Percentiles rank a stretch among this genome's conserved stretches.
These are phyloP conservation scores for Coracopsis vasa DNA, from an alignment of 2,113 vertebrate species.

Conservation along the genomic window DNA sequence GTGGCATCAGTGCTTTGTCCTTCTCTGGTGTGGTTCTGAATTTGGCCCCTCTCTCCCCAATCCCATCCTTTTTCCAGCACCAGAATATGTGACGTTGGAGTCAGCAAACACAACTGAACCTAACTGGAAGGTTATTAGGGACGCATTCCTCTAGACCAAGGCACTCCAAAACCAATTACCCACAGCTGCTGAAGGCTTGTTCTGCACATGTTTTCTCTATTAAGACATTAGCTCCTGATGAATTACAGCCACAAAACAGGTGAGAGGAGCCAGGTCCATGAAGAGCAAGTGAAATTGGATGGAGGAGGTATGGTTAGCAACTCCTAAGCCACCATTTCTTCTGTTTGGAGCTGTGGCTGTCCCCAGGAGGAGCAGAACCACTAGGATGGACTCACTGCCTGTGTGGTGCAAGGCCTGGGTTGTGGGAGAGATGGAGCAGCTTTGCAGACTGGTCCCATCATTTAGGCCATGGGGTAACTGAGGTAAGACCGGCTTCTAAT, in stretches of 20 bases:
- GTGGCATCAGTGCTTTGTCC: background rate
- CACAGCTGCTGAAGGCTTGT: background rate
- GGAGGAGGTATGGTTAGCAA: background rate
- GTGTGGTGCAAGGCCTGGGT: accelerated
- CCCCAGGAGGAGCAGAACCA: background rate
- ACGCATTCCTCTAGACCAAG: background rate
- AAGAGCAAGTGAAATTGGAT: background rate
- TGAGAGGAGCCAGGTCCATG: background rate
- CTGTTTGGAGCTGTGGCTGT: background rate
- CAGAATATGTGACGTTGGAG: background rate
- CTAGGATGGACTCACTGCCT: accelerated
- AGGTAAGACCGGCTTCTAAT: background rate
- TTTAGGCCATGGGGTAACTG: background rate
- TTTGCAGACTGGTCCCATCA: accelerated
- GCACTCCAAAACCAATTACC: background rate
- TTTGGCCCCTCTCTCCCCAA: background rate
- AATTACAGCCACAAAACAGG: too few species aligned
- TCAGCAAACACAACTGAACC: background rate
- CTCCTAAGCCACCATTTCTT: accelerated
- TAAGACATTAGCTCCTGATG: too few species aligned
- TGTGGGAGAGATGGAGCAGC: accelerated
- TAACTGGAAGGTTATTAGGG: accelerated
- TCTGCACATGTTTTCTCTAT: background rate
- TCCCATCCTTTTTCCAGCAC: background rate
- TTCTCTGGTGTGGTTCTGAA: background rate